Percentiles rank a stretch among this genome's conserved stretches.
Evolutionary conservation across 2,797 vertebrate species (phyloP).

Genomic region (Myioborus miniatus): DNA sequence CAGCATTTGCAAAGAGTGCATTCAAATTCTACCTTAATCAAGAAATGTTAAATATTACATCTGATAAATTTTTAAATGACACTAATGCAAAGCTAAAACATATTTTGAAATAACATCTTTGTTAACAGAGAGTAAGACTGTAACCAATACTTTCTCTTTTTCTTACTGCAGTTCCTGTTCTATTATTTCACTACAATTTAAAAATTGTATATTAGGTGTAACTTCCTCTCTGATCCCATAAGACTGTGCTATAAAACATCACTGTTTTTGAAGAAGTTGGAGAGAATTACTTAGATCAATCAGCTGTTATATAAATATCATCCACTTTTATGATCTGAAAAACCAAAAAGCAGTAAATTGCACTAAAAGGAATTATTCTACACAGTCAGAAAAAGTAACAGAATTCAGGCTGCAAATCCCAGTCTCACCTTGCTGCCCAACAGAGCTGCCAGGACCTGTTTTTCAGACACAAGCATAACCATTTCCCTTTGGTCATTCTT

Average conservation of each 20-base stretch:
- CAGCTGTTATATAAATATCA: neutral
- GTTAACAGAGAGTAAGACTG: neutral
- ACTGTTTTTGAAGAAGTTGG: neutral
- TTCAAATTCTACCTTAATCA: neutral
- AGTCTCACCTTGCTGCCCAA: fast-evolving
- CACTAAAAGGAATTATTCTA: neutral
- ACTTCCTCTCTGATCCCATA: neutral
- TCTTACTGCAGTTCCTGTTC: neutral
- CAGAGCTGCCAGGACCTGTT: neutral
- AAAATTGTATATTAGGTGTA: neutral
- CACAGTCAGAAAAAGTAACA: neutral
- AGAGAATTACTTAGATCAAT: neutral
- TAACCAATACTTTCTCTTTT: neutral
- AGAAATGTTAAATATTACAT: neutral
- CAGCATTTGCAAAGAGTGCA: neutral
- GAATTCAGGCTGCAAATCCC: neutral
- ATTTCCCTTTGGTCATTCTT: neutral
- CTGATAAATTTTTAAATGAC: neutral
- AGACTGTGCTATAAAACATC: neutral
- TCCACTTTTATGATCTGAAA: neutral
- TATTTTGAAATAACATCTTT: neutral
- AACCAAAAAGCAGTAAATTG: neutral
- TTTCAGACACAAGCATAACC: neutral
- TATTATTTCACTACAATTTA: neutral
- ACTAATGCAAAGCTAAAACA: neutral